Base-by-base conservation (phyloP, 2,797 vertebrate species). In the Acrocephalus scirpaceus region DNA sequence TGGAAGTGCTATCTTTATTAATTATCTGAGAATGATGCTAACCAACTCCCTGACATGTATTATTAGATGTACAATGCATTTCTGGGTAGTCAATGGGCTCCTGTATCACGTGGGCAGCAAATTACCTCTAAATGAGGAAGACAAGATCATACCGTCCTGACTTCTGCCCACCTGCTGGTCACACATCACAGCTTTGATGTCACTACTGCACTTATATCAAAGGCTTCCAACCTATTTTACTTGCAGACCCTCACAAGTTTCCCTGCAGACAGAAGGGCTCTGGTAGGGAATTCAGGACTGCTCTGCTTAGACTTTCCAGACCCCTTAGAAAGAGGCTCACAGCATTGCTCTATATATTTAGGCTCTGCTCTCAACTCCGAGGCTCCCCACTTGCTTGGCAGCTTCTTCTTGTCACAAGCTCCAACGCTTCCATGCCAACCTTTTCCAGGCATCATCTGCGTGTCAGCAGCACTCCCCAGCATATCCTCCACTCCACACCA, bases 361-460 rank as follows among this genome's bases (percentile, higher is more conserved):
- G 80, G 56, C 56, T 94, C 74, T 34, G 44, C 90, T 88, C 54
- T 92, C 71, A 48, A 13, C 93, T 86, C 82, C 0, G 0, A 94
- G 60, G 65, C 87, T 92, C 90, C 50, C 36, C 56, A 15, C 83
- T 88, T 36, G 48, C 30, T 88, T 89, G 77, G 86, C 93, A 92
- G 85, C 74, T 74, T 50, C 78, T 66, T 56, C 82, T 73, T 11
- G 34, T 91, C 94, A 92, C 91, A 86, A 93, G 94, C 81, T 87
- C 74, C 60, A 29, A 12, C 0, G 4, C 51, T 95, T 84, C 77
- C 74, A 44, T 32, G 91, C 93, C 91, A 96, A 90, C 88, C 86
- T 91, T 87, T 87, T 82, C 71, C 93, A 88, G 86, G 88, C 69
- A 32, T 92, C 95, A 95, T 83, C 58, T 87, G 60, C 51, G 22